Evolutionary conservation across 2,888 invertebrate species (phyloP).

Genomic region (Lepidonotus clava): DNA sequence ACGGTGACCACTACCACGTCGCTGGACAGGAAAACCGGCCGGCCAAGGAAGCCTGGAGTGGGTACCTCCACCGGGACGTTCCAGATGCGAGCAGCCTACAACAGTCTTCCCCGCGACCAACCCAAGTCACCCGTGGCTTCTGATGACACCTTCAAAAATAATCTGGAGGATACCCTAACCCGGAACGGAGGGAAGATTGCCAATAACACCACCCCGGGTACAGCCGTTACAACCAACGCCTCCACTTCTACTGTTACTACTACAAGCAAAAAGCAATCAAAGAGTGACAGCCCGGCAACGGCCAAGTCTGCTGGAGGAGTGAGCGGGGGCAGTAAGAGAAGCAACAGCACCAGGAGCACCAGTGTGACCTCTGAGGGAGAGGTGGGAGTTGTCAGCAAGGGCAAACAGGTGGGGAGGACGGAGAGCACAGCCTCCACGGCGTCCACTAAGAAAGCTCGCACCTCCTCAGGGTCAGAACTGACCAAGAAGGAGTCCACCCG

Average conservation of each 20-base stretch:
- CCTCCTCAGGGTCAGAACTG: neutral
- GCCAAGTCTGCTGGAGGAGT: neutral
- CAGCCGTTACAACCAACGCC: neutral
- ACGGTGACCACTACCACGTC: neutral
- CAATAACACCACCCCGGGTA: neutral
- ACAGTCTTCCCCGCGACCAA: neutral
- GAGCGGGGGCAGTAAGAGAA: neutral
- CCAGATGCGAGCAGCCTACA: conserved; percentile 27
- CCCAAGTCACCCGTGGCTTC: conserved; percentile 39
- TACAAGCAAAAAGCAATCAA: neutral
- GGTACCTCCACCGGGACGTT: conserved; percentile 9
- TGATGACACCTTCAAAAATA: conserved; percentile 9
- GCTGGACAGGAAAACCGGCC: neutral
- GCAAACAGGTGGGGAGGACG: neutral
- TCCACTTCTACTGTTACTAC: neutral
- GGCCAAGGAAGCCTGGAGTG: neutral
- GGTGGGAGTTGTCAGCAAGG: neutral
- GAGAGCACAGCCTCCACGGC: neutral
- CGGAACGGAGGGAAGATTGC: neutral
- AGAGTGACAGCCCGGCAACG: no score
- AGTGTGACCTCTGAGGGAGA: neutral
- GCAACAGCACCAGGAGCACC: neutral
- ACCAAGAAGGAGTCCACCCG: conserved; percentile 3
- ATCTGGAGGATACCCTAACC: conserved; percentile 12
- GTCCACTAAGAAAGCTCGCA: neutral